These are phyloP conservation scores for Cichlasoma orientale DNA, from an alignment of 2,797 vertebrate species.

Conservation along the genomic window DNA sequence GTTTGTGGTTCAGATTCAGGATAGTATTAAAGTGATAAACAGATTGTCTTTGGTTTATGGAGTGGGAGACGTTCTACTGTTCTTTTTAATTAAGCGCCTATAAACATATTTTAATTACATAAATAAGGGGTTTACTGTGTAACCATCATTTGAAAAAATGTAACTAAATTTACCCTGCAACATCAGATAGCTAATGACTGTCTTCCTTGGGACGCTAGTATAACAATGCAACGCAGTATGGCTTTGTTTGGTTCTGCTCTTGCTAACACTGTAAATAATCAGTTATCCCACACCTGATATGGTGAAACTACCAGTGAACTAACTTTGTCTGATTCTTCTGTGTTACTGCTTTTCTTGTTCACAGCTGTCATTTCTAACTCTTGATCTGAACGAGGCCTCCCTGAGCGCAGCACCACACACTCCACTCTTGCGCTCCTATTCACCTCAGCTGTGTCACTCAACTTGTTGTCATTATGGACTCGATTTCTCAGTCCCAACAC, in stretches of 20 bases:
- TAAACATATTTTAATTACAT: neutral
- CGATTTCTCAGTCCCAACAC: constrained; percentile 71
- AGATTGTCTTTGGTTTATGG: neutral
- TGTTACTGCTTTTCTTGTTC: constrained; percentile 54
- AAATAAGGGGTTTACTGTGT: neutral
- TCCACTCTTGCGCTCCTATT: constrained; percentile 43
- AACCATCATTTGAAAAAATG: neutral
- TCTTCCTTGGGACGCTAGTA: neutral
- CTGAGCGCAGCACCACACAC: constrained; percentile 37
- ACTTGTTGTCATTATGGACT: constrained; percentile 72
- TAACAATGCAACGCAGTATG: neutral
- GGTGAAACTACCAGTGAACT: constrained; percentile 62
- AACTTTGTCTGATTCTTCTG: constrained; percentile 52
- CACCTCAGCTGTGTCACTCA: constrained; percentile 48
- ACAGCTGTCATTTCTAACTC: constrained; percentile 43
- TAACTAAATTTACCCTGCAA: neutral
- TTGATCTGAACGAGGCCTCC: constrained; percentile 17
- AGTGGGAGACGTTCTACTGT: neutral
- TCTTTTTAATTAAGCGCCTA: neutral
- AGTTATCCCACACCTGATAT: constrained; percentile 80
- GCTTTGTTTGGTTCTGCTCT: neutral
- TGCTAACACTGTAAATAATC: neutral
- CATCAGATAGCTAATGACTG: neutral
- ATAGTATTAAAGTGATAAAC: neutral
- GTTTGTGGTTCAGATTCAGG: neutral